Percentiles rank a stretch among this genome's conserved stretches.
phyloP scores from a whole-genome alignment of 2,888 invertebrate species.

The Drosophila suboccidentalis region DNA sequence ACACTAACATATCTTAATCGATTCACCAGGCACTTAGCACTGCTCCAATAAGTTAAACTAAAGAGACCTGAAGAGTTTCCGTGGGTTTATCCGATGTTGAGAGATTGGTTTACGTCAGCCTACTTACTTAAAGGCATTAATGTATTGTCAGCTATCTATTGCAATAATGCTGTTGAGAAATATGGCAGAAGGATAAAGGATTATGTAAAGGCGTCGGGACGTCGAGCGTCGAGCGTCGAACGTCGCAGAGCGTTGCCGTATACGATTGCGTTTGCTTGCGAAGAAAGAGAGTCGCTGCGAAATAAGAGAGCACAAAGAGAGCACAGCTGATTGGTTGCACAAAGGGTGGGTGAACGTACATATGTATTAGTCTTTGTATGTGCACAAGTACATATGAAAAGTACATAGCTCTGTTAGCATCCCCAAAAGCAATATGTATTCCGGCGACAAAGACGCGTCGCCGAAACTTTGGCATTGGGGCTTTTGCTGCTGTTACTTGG shows the following conservation, averaged over 20 bases:
- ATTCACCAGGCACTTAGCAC: not conserved
- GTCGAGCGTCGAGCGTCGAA: not conserved
- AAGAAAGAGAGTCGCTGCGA: constrained; percentile 36
- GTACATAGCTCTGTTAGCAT: constrained; percentile 72
- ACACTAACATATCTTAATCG: not conserved
- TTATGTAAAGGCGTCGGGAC: not conserved
- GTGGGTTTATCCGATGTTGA: constrained; percentile 22
- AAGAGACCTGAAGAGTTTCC: not conserved
- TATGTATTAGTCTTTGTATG: constrained; percentile 16
- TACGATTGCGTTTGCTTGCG: not conserved
- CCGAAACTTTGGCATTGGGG: constrained; percentile 36
- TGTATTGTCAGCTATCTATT: constrained; percentile 19
- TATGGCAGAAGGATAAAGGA: constrained; percentile 8
- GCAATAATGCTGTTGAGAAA: constrained; percentile 17
- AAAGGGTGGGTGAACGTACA: constrained; percentile 48
- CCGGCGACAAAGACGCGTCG: constrained; percentile 61
- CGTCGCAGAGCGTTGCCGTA: not conserved
- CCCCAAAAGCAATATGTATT: constrained; percentile 82
- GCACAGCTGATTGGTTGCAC: constrained; percentile 53
- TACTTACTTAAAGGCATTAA: constrained; percentile 26
- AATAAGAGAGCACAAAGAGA: constrained; percentile 56
- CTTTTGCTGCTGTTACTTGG: constrained; percentile 27
- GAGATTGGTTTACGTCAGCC: constrained; percentile 16
- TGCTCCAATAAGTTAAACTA: not conserved
- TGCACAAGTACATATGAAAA: constrained; percentile 8